A percentile compares a stretch with the other conserved stretches of the same genome.
Evolutionary conservation across 2,888 invertebrate genomes (phyloP).

Genomic region (Lomographa bimaculata): DNA sequence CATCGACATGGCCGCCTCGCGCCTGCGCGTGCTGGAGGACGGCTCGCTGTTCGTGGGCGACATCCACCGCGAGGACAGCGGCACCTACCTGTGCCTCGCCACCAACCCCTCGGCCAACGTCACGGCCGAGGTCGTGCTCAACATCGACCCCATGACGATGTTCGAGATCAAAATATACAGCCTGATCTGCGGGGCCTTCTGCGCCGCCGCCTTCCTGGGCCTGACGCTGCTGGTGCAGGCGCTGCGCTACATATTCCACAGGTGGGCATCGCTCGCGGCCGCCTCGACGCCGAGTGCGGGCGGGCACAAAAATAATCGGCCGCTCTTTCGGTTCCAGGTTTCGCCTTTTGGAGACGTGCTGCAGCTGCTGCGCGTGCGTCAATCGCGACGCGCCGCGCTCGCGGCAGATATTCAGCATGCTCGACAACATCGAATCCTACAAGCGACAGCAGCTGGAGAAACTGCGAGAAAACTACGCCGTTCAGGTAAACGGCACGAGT

Average conservation of each 20-base stretch:
- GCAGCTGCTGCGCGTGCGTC: slow-evolving; percentile 89
- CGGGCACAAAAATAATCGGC: slow-evolving; percentile 15
- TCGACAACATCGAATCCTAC: slow-evolving; percentile 95
- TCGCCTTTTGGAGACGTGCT: slow-evolving; percentile 88
- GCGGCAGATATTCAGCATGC: slow-evolving; percentile 92
- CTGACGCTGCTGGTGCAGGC: slow-evolving; percentile 92
- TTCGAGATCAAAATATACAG: slow-evolving; percentile 93
- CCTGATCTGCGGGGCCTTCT: slow-evolving; percentile 90
- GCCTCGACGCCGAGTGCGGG: too few species aligned
- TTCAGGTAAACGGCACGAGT: slow-evolving; percentile 89
- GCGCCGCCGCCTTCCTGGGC: slow-evolving; percentile 91
- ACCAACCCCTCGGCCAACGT: slow-evolving; percentile 92
- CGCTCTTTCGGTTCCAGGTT: slow-evolving; percentile 80
- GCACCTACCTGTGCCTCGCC: slow-evolving; percentile 93
- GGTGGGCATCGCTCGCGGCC: slow-evolving; percentile 76
- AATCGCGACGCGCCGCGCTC: slow-evolving; percentile 89
- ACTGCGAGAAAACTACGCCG: slow-evolving; percentile 95
- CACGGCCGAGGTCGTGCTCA: slow-evolving; percentile 89
- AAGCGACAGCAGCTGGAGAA: slow-evolving; percentile 94
- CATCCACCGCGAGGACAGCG: slow-evolving; percentile 91
- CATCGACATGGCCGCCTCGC: slow-evolving; percentile 73
- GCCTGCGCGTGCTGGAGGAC: slow-evolving; percentile 88
- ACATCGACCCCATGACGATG: slow-evolving; percentile 94
- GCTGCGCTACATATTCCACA: slow-evolving; percentile 87
- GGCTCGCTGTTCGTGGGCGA: slow-evolving; percentile 90